These are phyloP conservation scores for Microcebus tavaratra DNA, from an alignment of 2,113 vertebrate genomes.

Conservation along the genomic window DNA sequence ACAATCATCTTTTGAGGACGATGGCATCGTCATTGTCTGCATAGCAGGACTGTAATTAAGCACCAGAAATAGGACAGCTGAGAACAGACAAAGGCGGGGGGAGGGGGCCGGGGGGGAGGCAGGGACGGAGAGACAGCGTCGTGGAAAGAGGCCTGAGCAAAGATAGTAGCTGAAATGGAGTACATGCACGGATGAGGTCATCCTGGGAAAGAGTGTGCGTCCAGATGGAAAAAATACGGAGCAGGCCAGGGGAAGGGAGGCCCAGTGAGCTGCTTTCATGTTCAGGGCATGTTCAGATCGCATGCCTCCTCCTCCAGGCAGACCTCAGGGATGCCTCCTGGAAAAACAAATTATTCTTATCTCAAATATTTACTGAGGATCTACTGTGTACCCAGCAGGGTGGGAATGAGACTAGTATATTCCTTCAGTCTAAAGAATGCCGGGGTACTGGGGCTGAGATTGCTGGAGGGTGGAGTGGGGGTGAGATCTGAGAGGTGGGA, in stretches of 20 bases:
- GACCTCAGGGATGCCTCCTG: neutral
- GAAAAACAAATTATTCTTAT: neutral
- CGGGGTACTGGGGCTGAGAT: neutral
- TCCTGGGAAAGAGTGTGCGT: neutral
- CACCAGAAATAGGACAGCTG: conserved; percentile 75
- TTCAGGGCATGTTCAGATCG: neutral
- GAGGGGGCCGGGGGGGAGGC: neutral
- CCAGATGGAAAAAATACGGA: neutral
- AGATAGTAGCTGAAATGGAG: conserved; percentile 42
- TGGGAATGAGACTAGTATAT: too few species aligned
- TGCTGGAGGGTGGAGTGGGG: neutral
- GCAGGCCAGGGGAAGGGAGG: neutral
- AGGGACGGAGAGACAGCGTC: neutral
- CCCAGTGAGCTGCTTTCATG: neutral
- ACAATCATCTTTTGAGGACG: conserved; percentile 75
- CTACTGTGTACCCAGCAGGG: too few species aligned
- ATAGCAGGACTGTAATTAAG: conserved; percentile 73
- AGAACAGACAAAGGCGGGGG: conserved; percentile 64
- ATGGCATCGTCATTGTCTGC: conserved; percentile 66
- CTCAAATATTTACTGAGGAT: neutral
- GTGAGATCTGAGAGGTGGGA: neutral
- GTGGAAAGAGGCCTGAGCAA: conserved; percentile 11
- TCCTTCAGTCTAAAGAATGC: neutral
- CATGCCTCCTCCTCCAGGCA: conserved; percentile 12
- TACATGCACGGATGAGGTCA: conserved; percentile 28